phyloP scores from a whole-genome alignment of 2,113 vertebrate genomes.

The human (Homo sapiens) region DNA sequence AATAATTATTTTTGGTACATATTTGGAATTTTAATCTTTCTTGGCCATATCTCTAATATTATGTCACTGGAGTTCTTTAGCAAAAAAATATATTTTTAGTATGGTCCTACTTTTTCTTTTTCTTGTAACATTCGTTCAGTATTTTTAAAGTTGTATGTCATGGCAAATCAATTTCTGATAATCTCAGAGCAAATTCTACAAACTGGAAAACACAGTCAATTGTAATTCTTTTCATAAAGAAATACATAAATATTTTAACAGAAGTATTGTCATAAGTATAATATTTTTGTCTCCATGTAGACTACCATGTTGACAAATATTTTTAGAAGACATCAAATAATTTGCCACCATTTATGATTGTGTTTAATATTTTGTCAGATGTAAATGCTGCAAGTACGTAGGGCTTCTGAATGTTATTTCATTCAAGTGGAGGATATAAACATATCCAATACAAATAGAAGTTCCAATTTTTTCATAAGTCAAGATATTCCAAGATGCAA shows the following conservation, averaged over 20 bases:
- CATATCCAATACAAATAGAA: background rate
- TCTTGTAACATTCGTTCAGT: background rate
- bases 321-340: background rate
- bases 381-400: background rate
- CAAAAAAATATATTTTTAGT: background rate
- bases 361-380: constrained; percentile 14
- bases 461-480: background rate
- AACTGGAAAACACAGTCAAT: background rate
- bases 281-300: background rate
- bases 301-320: background rate
- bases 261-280: background rate
- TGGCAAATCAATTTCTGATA: background rate
- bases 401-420: background rate
- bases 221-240: background rate
- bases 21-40: background rate
- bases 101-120: background rate
- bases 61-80: background rate
- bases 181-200: background rate
- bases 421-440: background rate
- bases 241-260: constrained; percentile 21
- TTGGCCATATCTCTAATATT: background rate
- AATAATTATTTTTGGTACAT: background rate
- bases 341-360: background rate
- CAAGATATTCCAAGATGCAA: background rate
- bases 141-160: background rate